Conservation (phyloP, 2,113 vertebrate genomes). For the Passer domesticus region DNA sequence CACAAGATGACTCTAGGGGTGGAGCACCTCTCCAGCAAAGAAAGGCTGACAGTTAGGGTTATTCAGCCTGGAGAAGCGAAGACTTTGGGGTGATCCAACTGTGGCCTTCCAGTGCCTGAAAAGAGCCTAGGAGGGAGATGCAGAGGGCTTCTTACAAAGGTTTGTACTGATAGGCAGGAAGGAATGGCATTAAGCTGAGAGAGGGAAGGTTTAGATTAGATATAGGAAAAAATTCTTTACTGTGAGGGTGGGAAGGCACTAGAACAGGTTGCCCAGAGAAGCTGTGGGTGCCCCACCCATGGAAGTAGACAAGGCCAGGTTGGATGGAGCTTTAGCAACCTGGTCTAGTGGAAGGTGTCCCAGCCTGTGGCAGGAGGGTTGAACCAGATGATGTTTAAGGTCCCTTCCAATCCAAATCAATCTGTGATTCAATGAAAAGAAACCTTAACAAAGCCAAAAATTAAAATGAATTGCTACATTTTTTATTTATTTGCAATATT, state of each 20-base stretch:
- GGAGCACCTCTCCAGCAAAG: not conserved
- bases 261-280: not conserved
- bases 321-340: not conserved
- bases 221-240: not conserved
- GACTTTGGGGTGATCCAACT: not conserved
- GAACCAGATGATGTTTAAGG: not conserved
- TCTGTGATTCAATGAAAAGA: not conserved
- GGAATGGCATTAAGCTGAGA: not conserved
- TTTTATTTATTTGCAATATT: not conserved
- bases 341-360: not conserved
- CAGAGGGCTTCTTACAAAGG: not conserved
- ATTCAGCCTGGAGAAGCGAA: not conserved
- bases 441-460: not conserved
- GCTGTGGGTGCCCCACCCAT: not conserved
- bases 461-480: not conserved
- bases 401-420: not conserved
- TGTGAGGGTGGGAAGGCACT: not conserved
- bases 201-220: not conserved
- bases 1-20: not conserved
- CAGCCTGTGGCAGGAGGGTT: accelerated
- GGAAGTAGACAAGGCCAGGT: not conserved
- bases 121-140: not conserved
- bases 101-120: not conserved
- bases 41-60: not conserved
- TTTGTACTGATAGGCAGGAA: not conserved